Evolutionary conservation across 2,113 vertebrate genomes (phyloP).

Genomic region (Sminthopsis crassicaudata): DNA sequence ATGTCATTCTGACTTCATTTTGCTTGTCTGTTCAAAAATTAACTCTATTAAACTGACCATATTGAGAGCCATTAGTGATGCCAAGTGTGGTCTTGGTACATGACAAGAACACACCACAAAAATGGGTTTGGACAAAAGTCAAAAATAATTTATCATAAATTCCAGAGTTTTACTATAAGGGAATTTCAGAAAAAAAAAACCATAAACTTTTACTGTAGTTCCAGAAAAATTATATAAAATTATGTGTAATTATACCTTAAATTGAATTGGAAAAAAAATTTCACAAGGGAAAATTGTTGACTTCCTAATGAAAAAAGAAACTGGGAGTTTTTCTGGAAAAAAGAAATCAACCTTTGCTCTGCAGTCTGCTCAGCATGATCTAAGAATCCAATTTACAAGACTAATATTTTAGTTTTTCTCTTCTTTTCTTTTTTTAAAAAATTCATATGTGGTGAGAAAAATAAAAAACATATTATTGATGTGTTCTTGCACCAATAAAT

Average conservation of each 20-base stretch:
- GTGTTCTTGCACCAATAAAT: too few species aligned
- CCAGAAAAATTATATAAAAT: not conserved
- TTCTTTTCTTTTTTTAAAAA: too few species aligned
- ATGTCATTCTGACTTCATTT: not conserved
- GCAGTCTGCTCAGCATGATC: too few species aligned
- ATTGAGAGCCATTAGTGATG: not conserved
- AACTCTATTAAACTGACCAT: not conserved
- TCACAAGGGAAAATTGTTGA: not conserved
- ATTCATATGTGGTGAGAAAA: too few species aligned
- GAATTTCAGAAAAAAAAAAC: not conserved
- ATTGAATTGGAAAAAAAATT: not conserved
- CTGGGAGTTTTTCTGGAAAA: too few species aligned
- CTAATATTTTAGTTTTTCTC: too few species aligned
- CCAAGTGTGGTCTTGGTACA: slow-evolving; percentile 32
- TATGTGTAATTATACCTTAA: not conserved
- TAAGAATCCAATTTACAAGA: too few species aligned
- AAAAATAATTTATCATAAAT: not conserved
- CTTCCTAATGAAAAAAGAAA: not conserved
- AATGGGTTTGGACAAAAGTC: not conserved
- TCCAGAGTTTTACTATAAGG: not conserved
- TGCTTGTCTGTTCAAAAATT: not conserved
- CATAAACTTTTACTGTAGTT: not conserved
- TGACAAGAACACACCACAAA: not conserved
- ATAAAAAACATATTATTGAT: too few species aligned
- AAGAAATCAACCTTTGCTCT: too few species aligned